phyloP scores from a whole-genome alignment of 2,797 vertebrate species.

The Chiloscyllium punctatum region DNA sequence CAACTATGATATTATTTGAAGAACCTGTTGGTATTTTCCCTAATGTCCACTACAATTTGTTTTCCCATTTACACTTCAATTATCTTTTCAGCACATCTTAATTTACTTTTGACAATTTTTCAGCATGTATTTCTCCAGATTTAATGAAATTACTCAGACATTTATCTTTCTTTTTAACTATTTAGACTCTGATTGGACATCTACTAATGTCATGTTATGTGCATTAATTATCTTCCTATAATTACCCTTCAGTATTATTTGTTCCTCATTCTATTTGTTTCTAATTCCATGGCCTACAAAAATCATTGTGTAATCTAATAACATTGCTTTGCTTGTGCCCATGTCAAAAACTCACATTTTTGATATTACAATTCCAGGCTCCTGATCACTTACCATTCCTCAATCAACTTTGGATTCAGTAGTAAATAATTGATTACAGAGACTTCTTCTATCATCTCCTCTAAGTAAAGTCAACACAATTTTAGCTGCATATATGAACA shows the following conservation, averaged over 20 bases:
- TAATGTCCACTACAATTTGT: conserved; percentile 14
- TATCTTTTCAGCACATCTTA: background rate
- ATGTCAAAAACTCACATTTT: background rate
- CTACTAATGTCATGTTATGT: background rate
- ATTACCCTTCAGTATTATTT: background rate
- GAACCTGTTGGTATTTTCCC: conserved; percentile 18
- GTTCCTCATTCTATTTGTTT: background rate
- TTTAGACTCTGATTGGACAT: background rate
- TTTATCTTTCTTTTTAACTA: background rate
- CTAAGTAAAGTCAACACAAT: background rate
- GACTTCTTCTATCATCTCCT: background rate
- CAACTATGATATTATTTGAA: background rate
- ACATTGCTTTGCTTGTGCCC: background rate
- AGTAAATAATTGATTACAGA: background rate
- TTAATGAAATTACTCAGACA: background rate
- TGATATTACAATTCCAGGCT: background rate
- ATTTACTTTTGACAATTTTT: conserved; percentile 12
- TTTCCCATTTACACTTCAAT: conserved; percentile 33
- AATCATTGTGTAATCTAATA: background rate
- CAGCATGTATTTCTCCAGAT: background rate
- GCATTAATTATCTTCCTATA: background rate
- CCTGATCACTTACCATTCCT: background rate
- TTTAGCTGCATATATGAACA: background rate
- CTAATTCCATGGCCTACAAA: background rate
- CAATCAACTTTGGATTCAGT: background rate